These are phyloP conservation scores for Aporophyla nigra DNA, from an alignment of 2,888 invertebrate genomes.

Conservation along the genomic window DNA sequence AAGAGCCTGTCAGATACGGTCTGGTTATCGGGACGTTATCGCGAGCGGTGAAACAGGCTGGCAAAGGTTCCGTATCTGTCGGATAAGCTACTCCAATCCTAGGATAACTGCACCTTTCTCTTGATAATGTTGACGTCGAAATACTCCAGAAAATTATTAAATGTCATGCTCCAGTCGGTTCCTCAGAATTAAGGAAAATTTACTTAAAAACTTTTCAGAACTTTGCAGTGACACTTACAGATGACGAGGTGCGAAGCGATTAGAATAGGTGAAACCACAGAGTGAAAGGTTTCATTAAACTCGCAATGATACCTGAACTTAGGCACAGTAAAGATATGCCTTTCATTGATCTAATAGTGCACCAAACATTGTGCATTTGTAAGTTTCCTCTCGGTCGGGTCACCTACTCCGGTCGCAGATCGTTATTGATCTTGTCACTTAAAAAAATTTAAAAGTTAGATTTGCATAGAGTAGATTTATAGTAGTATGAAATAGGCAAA, in stretches of 20 bases:
- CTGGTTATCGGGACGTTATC: neutral
- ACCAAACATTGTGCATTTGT: too few relatives aligned
- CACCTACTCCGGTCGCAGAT: neutral
- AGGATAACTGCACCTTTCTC: neutral
- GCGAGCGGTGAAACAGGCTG: neutral
- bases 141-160: neutral
- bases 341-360: too few relatives aligned
- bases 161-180: neutral
- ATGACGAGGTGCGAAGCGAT: neutral
- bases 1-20: neutral
- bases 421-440: neutral
- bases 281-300: neutral
- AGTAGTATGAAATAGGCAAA: too few relatives aligned
- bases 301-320: too few relatives aligned
- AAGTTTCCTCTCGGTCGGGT: too few relatives aligned
- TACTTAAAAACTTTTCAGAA: neutral
- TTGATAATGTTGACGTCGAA: neutral
- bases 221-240: neutral
- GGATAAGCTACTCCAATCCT: constrained; percentile 15
- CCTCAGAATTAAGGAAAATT: neutral
- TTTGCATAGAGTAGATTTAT: neutral
- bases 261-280: neutral
- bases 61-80: neutral
- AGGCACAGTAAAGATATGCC: too few relatives aligned
- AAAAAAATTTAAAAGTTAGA: neutral